These are phyloP conservation scores for Diplolepis rosae DNA, from an alignment of 2,888 invertebrate genomes.

Conservation along the genomic window DNA sequence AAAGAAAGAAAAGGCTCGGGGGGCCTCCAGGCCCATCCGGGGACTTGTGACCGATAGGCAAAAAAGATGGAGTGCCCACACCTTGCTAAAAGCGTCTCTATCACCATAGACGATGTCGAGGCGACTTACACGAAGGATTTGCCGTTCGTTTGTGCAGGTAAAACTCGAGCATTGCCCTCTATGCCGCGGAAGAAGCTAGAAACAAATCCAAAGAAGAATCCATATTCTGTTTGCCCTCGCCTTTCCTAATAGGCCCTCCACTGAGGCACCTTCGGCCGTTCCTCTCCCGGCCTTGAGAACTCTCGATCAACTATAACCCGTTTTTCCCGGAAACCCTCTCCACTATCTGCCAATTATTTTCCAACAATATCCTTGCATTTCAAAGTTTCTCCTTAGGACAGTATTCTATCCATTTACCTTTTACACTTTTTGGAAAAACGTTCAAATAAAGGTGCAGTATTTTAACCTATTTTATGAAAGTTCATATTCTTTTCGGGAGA, in stretches of 20 bases:
- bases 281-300: conserved; percentile 68
- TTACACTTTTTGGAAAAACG: too few relatives aligned
- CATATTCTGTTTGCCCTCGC: background rate
- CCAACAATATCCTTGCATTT: too few relatives aligned
- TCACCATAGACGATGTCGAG: conserved; percentile 67
- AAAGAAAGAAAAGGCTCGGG: conserved; percentile 42
- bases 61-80: conserved; percentile 81
- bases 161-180: conserved; percentile 48
- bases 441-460: too few relatives aligned
- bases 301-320: conserved; percentile 19
- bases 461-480: too few relatives aligned
- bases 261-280: conserved; percentile 60
- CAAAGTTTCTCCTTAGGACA: too few relatives aligned
- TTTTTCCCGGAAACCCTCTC: conserved; percentile 23
- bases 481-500: too few relatives aligned
- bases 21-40: conserved; percentile 59
- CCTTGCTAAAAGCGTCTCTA: conserved; percentile 79
- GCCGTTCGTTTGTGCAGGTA: conserved; percentile 78
- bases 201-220: conserved; percentile 5
- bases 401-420: too few relatives aligned
- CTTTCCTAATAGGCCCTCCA: conserved; percentile 11
- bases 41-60: conserved; percentile 45
- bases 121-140: conserved; percentile 76
- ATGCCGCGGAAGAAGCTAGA: conserved; percentile 2
- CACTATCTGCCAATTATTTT: background rate